Percentiles rank a stretch among this genome's conserved stretches.
Conservation (phyloP, 2,113 vertebrate genomes). For the Puntigrus tetrazona region DNA sequence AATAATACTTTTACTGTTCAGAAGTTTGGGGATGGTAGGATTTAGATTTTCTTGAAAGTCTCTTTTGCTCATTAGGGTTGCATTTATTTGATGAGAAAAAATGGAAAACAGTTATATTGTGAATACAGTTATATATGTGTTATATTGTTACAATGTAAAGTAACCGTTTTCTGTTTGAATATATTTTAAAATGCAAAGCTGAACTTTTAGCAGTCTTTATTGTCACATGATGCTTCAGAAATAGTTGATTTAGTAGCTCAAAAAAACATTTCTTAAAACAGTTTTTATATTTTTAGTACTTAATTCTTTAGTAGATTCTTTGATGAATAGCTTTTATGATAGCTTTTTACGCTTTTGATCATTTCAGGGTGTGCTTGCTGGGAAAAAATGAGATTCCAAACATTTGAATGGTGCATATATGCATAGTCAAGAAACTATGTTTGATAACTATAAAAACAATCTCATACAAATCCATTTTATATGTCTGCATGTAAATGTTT, state of each 20-base stretch:
- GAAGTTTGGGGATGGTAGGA: neutral
- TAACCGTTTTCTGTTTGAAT: neutral
- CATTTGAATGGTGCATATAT: neutral
- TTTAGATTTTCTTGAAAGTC: neutral
- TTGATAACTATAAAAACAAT: neutral
- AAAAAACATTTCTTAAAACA: neutral
- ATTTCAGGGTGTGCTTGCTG: neutral
- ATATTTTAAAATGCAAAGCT: neutral
- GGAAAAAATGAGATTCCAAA: neutral
- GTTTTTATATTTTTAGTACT: neutral
- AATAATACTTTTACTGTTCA: neutral
- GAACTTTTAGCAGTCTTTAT: neutral
- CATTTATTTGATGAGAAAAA: neutral
- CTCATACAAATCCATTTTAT: neutral
- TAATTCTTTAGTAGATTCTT: neutral
- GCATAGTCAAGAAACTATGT: too few relatives aligned
- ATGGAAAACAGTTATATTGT: neutral
- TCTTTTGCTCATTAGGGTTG: neutral
- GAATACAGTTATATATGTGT: too few relatives aligned
- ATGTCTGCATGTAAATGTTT: neutral
- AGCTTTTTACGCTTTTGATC: neutral
- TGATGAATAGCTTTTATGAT: neutral
- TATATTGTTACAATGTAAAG: neutral
- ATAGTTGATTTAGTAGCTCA: neutral
- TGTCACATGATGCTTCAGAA: neutral